Base-by-base conservation (phyloP, 30 jellyfish, hydroid and myxozoan genomes). In the Chironex yamaguchii region DNA sequence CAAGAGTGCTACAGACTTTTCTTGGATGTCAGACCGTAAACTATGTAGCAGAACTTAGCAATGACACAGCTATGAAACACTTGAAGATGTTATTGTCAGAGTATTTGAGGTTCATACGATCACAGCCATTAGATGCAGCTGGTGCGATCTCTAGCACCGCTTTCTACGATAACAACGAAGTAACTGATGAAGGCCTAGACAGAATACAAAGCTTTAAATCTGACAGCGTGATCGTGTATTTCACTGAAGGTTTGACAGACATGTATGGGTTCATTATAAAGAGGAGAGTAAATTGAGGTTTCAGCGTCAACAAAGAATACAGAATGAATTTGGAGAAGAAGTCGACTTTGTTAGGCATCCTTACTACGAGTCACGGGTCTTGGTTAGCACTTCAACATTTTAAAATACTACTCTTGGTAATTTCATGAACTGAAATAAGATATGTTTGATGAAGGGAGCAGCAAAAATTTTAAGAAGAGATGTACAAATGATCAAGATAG, bases 261-360 rank as follows among this genome's bases (percentile, higher is more conserved):
- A 48, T 75, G 78, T 75, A 75, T 50, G 49, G n/a, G n/a, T n/a
- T n/a, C n/a, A n/a, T 28, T 36, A 75, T 62, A 75, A 49, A 26
- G 87, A 75, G 51, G 87, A 75, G 26, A 9, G 30, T 12, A 22
- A 53, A 22, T 49, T 75, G 29, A n/a, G 87, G 20, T 48, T 17
- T 3, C 49, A 75, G 34, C 76, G 49, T 28, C 49, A 75, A 53
- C 36, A 75, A 30, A 75, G 79, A 52, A 36, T 75, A 0, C 31
- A 21, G n/a, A 49, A 52, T 17, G 4, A 6, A n/a, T 75, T 75
- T 75, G 78, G 76, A 3, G 87, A 75, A 3, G 13, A 50, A 49
- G 51, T 75, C 25, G 36, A 1, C 13, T 75, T 75, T 49, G 78
- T 75, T 48, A 34, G 52, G 23, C 17, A 30, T 50, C n/a, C 87